Percentiles rank a stretch among this genome's conserved stretches.
Evolutionary conservation across 2,113 vertebrate species (phyloP).

Genomic region (Panthera tigris): DNA sequence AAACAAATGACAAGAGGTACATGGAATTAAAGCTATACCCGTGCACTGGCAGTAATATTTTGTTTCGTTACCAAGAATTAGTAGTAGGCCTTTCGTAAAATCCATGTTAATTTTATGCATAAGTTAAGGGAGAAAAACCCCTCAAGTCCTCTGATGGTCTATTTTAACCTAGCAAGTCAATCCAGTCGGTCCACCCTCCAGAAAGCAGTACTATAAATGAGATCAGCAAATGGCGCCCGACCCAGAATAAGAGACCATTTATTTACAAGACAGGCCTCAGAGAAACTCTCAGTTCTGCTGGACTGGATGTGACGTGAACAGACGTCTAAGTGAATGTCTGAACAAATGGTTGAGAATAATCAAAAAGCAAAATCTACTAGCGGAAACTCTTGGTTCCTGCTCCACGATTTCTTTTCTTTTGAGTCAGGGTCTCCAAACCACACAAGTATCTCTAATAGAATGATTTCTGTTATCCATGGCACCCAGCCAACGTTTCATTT

Average conservation of each 20-base stretch:
- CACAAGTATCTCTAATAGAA: conserved; percentile 58
- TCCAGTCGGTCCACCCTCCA: background rate
- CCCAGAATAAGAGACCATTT: background rate
- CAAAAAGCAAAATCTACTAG: background rate
- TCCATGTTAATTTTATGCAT: background rate
- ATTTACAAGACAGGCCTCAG: background rate
- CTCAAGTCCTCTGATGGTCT: background rate
- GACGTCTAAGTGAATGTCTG: background rate
- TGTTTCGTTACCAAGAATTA: conserved; percentile 12
- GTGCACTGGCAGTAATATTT: background rate
- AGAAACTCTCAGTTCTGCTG: background rate
- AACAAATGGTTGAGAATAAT: background rate
- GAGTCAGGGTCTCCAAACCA: conserved; percentile 1
- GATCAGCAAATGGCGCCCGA: background rate
- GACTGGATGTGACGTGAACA: background rate
- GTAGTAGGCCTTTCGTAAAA: background rate
- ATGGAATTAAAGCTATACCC: background rate
- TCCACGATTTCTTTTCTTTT: background rate
- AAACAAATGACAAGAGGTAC: background rate
- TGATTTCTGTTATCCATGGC: conserved; percentile 70
- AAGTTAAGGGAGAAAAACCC: background rate
- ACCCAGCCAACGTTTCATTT: conserved; percentile 60
- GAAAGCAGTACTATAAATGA: background rate
- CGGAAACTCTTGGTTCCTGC: background rate
- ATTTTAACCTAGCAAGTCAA: background rate